Percentiles rank a stretch among this genome's conserved stretches.
phyloP scores from a whole-genome alignment of 1,140 invertebrate species.

The Diuraphis noxia region DNA sequence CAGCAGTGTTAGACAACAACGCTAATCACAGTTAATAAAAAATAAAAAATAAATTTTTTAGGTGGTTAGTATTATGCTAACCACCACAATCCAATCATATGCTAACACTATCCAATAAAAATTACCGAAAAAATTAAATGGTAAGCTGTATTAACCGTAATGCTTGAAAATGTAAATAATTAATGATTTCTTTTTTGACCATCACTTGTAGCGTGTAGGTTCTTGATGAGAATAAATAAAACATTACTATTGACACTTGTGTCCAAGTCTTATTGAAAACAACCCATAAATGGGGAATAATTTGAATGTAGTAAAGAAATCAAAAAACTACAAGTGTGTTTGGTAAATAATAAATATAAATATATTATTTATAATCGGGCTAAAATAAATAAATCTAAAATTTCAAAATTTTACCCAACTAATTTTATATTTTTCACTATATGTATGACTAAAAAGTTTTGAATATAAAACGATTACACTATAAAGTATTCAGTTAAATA shows the following conservation, averaged over 20 bases:
- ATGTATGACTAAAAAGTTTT: conserved; percentile 41
- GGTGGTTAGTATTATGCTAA: too few relatives aligned
- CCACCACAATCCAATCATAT: too few relatives aligned
- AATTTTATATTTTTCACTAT: conserved; percentile 27
- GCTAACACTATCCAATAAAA: too few relatives aligned
- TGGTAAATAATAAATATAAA: conserved; percentile 22
- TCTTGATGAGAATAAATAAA: background rate
- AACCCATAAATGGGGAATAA: background rate
- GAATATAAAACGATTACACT: conserved; percentile 36
- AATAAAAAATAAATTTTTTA: too few relatives aligned
- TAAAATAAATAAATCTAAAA: conserved; percentile 37
- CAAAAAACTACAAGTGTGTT: background rate
- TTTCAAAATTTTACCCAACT: conserved; percentile 18
- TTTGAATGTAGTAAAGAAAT: background rate
- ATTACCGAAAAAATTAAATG: too few relatives aligned
- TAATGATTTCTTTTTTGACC: too few relatives aligned
- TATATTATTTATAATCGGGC: background rate
- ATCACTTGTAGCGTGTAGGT: background rate
- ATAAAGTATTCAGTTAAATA: conserved; percentile 19
- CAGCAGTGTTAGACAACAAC: too few relatives aligned
- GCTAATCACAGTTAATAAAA: too few relatives aligned
- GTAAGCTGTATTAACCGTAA: too few relatives aligned
- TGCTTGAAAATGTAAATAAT: too few relatives aligned
- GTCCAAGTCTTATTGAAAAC: background rate
- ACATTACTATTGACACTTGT: background rate